Evolutionary conservation across 2,797 vertebrate species (phyloP).

Genomic region (Lepilemur ruficaudatus): DNA sequence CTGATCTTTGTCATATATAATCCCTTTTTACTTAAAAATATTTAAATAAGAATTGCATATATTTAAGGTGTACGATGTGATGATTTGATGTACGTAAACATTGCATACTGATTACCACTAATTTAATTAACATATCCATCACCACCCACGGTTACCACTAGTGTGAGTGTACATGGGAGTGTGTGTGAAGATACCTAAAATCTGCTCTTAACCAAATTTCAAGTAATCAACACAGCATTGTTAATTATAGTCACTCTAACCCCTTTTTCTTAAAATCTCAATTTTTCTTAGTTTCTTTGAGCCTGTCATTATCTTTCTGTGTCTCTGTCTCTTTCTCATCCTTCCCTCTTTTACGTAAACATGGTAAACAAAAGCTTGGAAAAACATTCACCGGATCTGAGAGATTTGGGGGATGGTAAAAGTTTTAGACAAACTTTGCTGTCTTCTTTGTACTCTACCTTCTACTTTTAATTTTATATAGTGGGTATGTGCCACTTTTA

Average conservation of each 20-base stretch:
- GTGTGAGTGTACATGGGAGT: neutral
- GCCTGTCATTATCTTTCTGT: neutral
- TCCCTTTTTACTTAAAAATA: neutral
- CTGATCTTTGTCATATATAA: neutral
- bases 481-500: neutral
- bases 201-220: neutral
- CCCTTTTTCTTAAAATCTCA: neutral
- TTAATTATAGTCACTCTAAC: neutral
- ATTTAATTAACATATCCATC: neutral
- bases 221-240: neutral
- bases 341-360: neutral
- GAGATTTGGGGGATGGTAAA: neutral
- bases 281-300: neutral
- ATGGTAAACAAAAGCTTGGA: neutral
- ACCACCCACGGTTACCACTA: neutral
- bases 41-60: neutral
- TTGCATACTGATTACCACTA: no score
- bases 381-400: neutral
- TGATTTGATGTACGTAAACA: neutral
- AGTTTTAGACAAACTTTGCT: neutral
- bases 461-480: neutral
- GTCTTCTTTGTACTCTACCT: neutral
- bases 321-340: neutral
- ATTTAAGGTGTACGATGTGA: neutral
- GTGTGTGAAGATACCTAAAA: neutral